Evolutionary conservation across 2,797 vertebrate species (phyloP).

Genomic region (Brachymystax lenok): DNA sequence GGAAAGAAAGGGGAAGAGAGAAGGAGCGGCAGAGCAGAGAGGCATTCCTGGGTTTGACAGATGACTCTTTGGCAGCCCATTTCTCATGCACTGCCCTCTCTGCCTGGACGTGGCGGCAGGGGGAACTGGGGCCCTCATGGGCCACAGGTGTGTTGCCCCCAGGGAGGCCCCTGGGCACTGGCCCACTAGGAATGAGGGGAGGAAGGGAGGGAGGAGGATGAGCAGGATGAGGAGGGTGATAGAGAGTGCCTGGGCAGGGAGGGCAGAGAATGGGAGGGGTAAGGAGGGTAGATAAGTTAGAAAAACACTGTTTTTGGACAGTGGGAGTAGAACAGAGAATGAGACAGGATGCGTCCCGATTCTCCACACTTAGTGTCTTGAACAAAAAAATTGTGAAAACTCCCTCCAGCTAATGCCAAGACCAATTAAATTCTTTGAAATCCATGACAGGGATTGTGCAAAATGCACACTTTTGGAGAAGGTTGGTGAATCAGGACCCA

Average conservation of each 20-base stretch:
- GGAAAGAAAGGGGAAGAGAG: slow-evolving; percentile 38
- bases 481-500: neutral
- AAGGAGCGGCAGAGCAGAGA: slow-evolving; percentile 28
- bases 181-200: slow-evolving; percentile 19
- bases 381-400: neutral
- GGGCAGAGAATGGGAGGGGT: neutral
- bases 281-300: neutral
- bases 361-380: neutral
- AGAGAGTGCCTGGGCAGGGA: neutral
- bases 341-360: neutral
- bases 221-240: neutral
- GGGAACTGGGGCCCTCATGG: slow-evolving; percentile 33
- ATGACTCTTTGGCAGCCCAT: slow-evolving; percentile 57
- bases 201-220: neutral
- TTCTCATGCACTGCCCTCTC: slow-evolving; percentile 60
- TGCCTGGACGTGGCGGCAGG: slow-evolving; percentile 38
- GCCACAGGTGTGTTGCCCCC: slow-evolving; percentile 60
- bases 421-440: neutral
- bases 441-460: neutral
- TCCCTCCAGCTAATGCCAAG: neutral
- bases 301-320: neutral
- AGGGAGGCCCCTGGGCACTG: slow-evolving; percentile 32
- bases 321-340: neutral
- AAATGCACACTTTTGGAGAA: neutral
- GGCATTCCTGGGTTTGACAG: slow-evolving; percentile 66